Conservation (phyloP, 2,888 invertebrate species). For the Oxystoma pomonae region DNA sequence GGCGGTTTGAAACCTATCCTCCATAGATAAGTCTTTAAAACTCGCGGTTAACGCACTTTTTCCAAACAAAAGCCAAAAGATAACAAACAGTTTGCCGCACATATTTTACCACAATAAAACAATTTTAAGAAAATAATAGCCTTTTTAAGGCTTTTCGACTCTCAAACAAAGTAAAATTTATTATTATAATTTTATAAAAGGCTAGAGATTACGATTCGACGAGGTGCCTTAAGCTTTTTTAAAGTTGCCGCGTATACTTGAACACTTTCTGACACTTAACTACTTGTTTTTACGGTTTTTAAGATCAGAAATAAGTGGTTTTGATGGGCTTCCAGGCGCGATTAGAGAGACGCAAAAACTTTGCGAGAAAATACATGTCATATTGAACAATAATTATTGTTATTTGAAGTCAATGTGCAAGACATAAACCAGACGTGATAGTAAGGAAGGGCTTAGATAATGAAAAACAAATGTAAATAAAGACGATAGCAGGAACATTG, state of each 20-base stretch:
- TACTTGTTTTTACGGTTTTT: not conserved
- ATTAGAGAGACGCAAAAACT: not conserved
- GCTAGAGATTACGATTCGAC: no score
- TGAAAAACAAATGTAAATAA: not conserved
- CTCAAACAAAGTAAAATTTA: no score
- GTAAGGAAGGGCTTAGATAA: not conserved
- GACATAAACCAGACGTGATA: not conserved
- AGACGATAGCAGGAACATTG: not conserved
- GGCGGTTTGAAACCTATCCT: constrained; percentile 46
- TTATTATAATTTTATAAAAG: no score
- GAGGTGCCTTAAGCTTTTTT: no score
- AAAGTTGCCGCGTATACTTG: not conserved
- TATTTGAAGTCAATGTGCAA: not conserved
- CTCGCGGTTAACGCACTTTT: not conserved
- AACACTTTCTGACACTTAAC: not conserved
- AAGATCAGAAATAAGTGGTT: not conserved
- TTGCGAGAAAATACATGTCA: not conserved
- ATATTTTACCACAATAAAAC: not conserved
- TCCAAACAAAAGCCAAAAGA: not conserved
- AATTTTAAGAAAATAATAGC: no score
- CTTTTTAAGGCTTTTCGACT: no score
- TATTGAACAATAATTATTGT: not conserved
- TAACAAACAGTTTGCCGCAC: not conserved
- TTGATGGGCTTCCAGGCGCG: not conserved
- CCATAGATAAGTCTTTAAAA: constrained; percentile 12